Evolutionary conservation across 2,113 vertebrate genomes (phyloP), one percentile per base, ranked within the genome.

Genomic region (Entelurus aequoreus): DNA sequence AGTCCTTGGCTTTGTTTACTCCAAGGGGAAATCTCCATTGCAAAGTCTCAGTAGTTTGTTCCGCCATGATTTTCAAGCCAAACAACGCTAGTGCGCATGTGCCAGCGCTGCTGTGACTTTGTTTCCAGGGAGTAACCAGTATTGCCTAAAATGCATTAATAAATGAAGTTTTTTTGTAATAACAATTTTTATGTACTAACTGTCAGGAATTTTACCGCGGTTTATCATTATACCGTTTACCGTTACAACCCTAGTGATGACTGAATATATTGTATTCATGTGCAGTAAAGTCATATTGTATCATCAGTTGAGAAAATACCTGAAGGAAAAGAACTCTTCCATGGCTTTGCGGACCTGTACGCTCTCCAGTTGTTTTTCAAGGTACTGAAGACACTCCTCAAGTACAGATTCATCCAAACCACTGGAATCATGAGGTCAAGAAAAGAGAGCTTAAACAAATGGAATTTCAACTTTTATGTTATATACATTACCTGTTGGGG

Each of bases 271-370:
- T 9, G 36, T 6, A 21, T 54, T 36, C 35, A 65, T 49, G 6
- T 38, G 37, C 6, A 61, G 54, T 54, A 46, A 42, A 60, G 21
- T 4, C 49, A 8, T 6, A 2, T 1, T 19, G 36, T 28, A 8
- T 63, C 5, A 44, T 16, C 1, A 13, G 6, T 28, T 21, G 2
- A 49, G 3, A 1, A 11, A 4, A 70, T 89, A 98, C 97, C 94
- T 94, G 82, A 95, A 95, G 1, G 95, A 95, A 68, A 99, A 98
- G 87, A 98, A 98, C 60, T 98, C 96, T 68, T 99, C 97, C 97
- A 99, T 98, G 63, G 96, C 95, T 88, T 97, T 98, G 49, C 96
- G 92, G 48, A 97, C 94, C 78, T 95, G 94, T 85, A 87, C 94
- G 87, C 91, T 98, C 77, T 99, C 96, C 66, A 99, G 90, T 50